Base-by-base conservation (phyloP, 2,888 invertebrate genomes). In the Notocelia uddmanniana region DNA sequence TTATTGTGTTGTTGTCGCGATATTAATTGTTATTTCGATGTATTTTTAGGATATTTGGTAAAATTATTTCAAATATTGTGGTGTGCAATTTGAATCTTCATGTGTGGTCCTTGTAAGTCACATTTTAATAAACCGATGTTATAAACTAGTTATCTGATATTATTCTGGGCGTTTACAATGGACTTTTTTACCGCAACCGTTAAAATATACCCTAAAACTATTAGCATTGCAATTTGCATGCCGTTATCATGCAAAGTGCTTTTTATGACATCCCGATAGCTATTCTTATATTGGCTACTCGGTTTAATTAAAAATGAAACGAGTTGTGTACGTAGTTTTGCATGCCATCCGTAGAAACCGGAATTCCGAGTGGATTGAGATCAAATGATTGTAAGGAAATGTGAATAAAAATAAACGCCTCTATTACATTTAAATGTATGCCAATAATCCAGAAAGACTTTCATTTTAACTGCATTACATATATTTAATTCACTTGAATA, bases 161-260 rank as follows among this genome's bases (percentile, higher is more conserved):
- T 34, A 34, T 9, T 34, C 48, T n/a, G n/a, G n/a, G n/a, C n/a
- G 3, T 48, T n/a, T 19, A 2, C 11, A 34, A 57, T 11, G 9
- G 19, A 34, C 58, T 37, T 37, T 37, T 19, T 3, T 10, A 41
- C n/a, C 11, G 15, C n/a, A 6, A 41, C 23, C 15, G 23, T 59
- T 59, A 59, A 59, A n/a, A 57, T 11, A 31, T 6, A 26, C 57
- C 57, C 26, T 18, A 18, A 59, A 59, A 59, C 21, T 23, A 59
- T 59, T 10, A 21, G 41, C 23, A n/a, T 21, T 21, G 41, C 41
- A 23, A 9, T 37, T 59, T 41, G 59, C 59, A 21, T 37, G 37
- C 8, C 37, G 59, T 41, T 59, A 41, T 41, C 21, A 15, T 41
- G 21, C 41, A 41, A 59, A 59, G 41, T 23, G 41, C 59, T 41